Conservation (phyloP, 2,888 invertebrate genomes). For the Acleris holmiana region DNA sequence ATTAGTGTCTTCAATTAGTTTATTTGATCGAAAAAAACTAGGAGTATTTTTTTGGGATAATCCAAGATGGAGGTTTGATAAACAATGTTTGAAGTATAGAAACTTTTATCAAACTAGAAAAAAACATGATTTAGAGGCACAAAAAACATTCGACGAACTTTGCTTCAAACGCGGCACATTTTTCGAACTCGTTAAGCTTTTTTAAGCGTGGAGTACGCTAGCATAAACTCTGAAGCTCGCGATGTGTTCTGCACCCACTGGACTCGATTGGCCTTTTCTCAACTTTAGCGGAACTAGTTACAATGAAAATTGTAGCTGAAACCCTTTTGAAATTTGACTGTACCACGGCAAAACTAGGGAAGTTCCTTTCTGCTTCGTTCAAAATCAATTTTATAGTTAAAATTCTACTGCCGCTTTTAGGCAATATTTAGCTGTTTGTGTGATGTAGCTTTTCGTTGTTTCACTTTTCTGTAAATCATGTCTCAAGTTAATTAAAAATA, state of each 20-base stretch:
- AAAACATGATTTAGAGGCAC: background rate
- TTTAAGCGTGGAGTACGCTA: background rate
- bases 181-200: conserved; percentile 4
- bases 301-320: background rate
- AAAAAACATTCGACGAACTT: conserved; percentile 4
- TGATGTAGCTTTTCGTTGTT: too few relatives aligned
- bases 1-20: too few relatives aligned
- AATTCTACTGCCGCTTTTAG: too few relatives aligned
- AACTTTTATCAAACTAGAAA: conserved; percentile 6
- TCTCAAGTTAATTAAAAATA: too few relatives aligned
- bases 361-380: too few relatives aligned
- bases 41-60: too few relatives aligned
- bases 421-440: too few relatives aligned
- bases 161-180: background rate
- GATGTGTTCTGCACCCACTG: conserved; percentile 5
- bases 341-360: too few relatives aligned
- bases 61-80: background rate
- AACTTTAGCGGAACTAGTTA: background rate
- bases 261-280: conserved; percentile 2
- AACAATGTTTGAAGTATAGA: background rate
- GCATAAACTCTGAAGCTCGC: conserved; percentile 17
- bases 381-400: too few relatives aligned
- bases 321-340: too few relatives aligned
- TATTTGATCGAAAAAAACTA: too few relatives aligned
- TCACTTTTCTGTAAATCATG: too few relatives aligned